Conservation (phyloP, 2,113 vertebrate species). For the Archilochus colubris region DNA sequence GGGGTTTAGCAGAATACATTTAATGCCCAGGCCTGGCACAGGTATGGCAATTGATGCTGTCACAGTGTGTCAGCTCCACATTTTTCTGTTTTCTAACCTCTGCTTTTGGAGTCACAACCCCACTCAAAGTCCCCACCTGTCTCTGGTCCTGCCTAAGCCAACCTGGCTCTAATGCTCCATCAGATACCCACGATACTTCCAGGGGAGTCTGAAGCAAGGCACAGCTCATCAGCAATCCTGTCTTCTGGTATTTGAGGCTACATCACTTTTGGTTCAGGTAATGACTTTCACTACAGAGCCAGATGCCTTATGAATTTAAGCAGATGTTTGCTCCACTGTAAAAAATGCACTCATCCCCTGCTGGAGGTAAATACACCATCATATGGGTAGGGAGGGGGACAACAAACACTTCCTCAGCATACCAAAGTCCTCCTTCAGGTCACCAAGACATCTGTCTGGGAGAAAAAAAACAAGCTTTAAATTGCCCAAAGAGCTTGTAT, state of each 20-base stretch:
- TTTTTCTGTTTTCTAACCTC: not conserved
- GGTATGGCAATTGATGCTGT: not conserved
- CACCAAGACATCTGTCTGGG: not conserved
- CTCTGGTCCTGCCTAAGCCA: not conserved
- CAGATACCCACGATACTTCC: not conserved
- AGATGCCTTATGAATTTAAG: not conserved
- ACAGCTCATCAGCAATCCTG: accelerated
- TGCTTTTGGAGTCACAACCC: not conserved
- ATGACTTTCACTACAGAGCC: not conserved
- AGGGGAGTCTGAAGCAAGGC: not conserved
- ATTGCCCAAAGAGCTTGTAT: not conserved
- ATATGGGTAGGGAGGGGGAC: not conserved
- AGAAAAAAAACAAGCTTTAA: not conserved
- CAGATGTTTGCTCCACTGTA: not conserved
- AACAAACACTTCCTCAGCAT: not conserved
- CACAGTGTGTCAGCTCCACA: not conserved
- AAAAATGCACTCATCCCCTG: not conserved
- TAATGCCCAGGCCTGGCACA: not conserved
- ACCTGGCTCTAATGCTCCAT: not conserved
- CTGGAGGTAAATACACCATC: not conserved
- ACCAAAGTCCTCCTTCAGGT: not conserved
- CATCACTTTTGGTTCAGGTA: not conserved
- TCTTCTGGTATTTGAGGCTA: not conserved
- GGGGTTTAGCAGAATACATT: not conserved
- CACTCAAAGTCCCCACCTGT: not conserved